Evolutionary conservation across 2,888 invertebrate genomes (phyloP).

Genomic region (Criorhina ranunculi): DNA sequence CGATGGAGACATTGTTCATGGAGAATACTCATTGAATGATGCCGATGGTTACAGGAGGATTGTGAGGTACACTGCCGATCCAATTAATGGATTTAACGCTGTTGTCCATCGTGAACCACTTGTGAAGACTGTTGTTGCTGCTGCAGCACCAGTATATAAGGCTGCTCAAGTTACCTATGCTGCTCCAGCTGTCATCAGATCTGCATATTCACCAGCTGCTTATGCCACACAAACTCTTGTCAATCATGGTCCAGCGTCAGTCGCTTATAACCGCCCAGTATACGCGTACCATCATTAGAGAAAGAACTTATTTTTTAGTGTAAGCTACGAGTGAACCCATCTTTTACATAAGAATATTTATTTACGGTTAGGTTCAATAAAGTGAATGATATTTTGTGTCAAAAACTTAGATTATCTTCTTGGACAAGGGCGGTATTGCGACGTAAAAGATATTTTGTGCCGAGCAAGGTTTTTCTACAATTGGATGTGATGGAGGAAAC

Average conservation of each 20-base stretch:
- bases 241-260: constrained; percentile 28
- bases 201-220: constrained; percentile 27
- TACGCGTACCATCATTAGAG: constrained; percentile 31
- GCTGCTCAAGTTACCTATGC: constrained; percentile 48
- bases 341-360: not conserved
- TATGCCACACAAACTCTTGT: constrained; percentile 28
- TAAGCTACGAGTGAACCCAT: constrained; percentile 20
- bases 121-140: constrained; percentile 78
- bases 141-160: constrained; percentile 61
- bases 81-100: constrained; percentile 83
- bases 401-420: no score
- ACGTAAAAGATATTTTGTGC: no score
- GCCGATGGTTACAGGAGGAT: constrained; percentile 83
- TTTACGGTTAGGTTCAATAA: constrained; percentile 13
- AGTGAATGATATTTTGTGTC: not conserved
- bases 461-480: no score
- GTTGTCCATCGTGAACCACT: constrained; percentile 80
- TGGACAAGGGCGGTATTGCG: no score
- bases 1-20: constrained; percentile 83
- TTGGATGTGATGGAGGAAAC: no score
- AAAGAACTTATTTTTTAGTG: not conserved
- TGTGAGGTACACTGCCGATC: constrained; percentile 83
- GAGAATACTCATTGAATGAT: constrained; percentile 83
- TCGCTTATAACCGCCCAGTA: constrained; percentile 26
- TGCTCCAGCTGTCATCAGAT: constrained; percentile 50